Evolutionary conservation across 2,797 vertebrate species (phyloP).

Genomic region (Natrix natrix): DNA sequence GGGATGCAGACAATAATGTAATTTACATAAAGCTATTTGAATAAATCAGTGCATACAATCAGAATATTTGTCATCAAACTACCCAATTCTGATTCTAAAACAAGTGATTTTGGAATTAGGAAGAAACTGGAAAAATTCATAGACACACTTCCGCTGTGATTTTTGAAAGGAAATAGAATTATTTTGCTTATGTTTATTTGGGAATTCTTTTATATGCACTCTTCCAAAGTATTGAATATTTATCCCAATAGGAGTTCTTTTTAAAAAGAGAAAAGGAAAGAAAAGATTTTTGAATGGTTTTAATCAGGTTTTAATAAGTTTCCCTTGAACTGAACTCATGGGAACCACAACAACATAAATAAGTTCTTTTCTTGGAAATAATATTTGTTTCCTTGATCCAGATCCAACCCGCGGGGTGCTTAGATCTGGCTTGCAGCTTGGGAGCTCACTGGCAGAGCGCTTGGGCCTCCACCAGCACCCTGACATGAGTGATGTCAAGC

Average conservation of each 20-base stretch:
- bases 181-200: background rate
- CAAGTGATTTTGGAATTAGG: conserved; percentile 2
- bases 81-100: conserved; percentile 12
- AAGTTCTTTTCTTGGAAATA: background rate
- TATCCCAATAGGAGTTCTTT: background rate
- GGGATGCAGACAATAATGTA: conserved; percentile 28
- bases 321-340: background rate
- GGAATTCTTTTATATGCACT: background rate
- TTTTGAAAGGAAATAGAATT: conserved; percentile 30
- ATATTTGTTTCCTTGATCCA: background rate
- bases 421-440: no score
- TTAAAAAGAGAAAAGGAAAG: background rate
- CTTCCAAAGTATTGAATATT: background rate
- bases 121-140: conserved; percentile 14
- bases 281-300: background rate
- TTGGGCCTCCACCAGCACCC: no score
- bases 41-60: conserved; percentile 30
- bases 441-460: no score
- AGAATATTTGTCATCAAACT: conserved; percentile 38
- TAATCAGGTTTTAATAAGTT: background rate
- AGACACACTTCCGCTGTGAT: conserved; percentile 8
- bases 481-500: no score
- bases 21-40: conserved; percentile 10
- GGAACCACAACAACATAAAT: background rate
- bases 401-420: no score